Evolutionary conservation across 2,888 invertebrate species (phyloP).

Genomic region (Andrena hattorfiana): DNA sequence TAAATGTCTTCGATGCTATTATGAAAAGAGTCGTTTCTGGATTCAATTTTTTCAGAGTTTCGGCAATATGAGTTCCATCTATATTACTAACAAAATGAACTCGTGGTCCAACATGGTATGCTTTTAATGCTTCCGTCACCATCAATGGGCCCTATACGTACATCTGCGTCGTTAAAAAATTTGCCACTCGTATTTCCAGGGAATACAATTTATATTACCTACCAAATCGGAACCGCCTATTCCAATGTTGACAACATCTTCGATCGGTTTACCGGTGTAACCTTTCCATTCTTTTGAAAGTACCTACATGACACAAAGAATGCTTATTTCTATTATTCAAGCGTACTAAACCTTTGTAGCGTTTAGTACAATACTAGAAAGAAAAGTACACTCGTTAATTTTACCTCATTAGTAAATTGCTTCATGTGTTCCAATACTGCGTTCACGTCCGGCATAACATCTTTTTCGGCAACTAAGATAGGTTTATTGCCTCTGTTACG

Average conservation of each 20-base stretch:
- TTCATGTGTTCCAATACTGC: slow-evolving; percentile 97
- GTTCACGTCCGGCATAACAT: slow-evolving; percentile 97
- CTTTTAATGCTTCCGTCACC: slow-evolving; percentile 99
- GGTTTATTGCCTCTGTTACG: slow-evolving; percentile 93
- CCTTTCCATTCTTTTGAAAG: slow-evolving; percentile 83
- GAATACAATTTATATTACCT: slow-evolving; percentile 24
- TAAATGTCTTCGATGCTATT: slow-evolving; percentile 99
- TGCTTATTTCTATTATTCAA: neutral
- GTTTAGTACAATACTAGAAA: slow-evolving; percentile 17
- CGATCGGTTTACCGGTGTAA: slow-evolving; percentile 95
- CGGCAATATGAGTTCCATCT: slow-evolving; percentile 99
- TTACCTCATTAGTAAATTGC: slow-evolving; percentile 93
- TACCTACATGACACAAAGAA: slow-evolving; percentile 67
- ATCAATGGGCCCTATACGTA: slow-evolving; percentile 94
- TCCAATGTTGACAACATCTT: slow-evolving; percentile 99
- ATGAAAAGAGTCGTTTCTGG: slow-evolving; percentile 98
- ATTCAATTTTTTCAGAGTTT: slow-evolving; percentile 94
- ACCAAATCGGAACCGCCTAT: slow-evolving; percentile 99
- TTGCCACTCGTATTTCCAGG: neutral
- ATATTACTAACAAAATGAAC: slow-evolving; percentile 99
- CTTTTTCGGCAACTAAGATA: slow-evolving; percentile 93
- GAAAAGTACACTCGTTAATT: neutral
- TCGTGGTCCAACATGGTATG: slow-evolving; percentile 94
- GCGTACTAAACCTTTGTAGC: neutral
- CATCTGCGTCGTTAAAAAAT: slow-evolving; percentile 16